Conservation (phyloP, 2,797 vertebrate species). For the Nyctibius grandis region DNA sequence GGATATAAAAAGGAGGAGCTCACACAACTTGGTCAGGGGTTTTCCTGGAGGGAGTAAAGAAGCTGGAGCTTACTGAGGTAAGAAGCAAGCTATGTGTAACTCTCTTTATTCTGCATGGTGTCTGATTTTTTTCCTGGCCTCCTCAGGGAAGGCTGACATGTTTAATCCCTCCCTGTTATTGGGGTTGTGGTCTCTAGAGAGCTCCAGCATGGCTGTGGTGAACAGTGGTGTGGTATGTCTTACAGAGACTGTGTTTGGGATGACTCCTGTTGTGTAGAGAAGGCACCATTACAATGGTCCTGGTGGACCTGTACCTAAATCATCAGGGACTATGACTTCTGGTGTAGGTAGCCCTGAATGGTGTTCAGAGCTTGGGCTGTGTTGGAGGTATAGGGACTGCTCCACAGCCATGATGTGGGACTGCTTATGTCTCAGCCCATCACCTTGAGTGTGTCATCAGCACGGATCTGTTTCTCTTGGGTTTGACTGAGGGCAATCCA, state of each 20-base stretch:
- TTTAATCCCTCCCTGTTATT: neutral
- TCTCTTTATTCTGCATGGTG: neutral
- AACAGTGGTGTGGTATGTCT: neutral
- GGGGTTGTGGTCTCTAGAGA: neutral
- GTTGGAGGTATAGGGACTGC: neutral
- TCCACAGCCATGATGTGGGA: neutral
- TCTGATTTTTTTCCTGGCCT: neutral
- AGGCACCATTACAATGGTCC: neutral
- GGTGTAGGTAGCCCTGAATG: neutral
- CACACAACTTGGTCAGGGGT: accelerated
- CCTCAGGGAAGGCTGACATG: neutral
- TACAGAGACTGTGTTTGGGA: neutral
- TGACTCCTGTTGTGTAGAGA: neutral
- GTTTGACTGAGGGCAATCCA: neutral
- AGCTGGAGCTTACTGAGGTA: accelerated
- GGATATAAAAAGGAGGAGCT: neutral
- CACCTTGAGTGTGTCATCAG: neutral
- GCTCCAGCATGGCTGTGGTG: neutral
- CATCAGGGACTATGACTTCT: too few relatives aligned
- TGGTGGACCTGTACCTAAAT: neutral
- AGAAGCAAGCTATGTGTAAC: neutral
- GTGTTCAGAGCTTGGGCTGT: neutral
- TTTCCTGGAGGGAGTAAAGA: accelerated
- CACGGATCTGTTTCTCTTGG: neutral
- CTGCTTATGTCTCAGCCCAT: neutral